Percentiles rank a stretch among this genome's conserved stretches.
Conservation (phyloP, 2,797 vertebrate species). For the Microcaecilia unicolor region DNA sequence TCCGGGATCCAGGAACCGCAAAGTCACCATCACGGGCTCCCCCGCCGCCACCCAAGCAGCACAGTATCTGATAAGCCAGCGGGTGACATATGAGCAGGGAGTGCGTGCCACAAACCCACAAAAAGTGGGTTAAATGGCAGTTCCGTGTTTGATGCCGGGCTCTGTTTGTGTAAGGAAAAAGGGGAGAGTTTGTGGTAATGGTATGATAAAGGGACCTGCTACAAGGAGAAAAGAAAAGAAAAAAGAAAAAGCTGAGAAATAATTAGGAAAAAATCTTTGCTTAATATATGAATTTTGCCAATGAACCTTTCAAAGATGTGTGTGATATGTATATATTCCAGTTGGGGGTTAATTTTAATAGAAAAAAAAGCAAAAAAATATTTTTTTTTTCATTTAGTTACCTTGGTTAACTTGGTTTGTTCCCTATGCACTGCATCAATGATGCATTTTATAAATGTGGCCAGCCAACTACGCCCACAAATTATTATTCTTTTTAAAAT, state of each 20-base stretch:
- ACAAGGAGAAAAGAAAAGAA: no score
- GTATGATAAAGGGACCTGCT: conserved; percentile 6
- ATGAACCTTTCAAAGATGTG: no score
- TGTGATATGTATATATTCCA: conserved; percentile 50
- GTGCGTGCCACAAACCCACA: conserved; percentile 92
- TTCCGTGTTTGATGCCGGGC: no score
- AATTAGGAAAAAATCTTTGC: no score
- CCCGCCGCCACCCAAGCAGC: conserved; percentile 88
- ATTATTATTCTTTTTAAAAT: no score
- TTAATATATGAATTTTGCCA: no score
- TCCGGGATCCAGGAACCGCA: conserved; percentile 92
- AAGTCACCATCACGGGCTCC: conserved; percentile 91
- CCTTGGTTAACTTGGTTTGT: no score
- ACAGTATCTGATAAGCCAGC: conserved; percentile 94
- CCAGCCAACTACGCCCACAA: no score
- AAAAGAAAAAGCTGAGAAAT: no score
- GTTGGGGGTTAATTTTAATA: conserved; percentile 47
- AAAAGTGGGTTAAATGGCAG: conserved; percentile 90
- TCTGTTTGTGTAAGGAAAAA: no score
- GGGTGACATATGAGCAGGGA: conserved; percentile 93
- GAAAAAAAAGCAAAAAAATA: conserved; percentile 35
- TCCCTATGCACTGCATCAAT: no score
- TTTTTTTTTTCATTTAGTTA: conserved; percentile 79
- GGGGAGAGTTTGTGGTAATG: conserved; percentile 32
- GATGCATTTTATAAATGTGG: no score